phyloP scores from a whole-genome alignment of 2,888 invertebrate species.

The Macrosiphum euphorbiae region DNA sequence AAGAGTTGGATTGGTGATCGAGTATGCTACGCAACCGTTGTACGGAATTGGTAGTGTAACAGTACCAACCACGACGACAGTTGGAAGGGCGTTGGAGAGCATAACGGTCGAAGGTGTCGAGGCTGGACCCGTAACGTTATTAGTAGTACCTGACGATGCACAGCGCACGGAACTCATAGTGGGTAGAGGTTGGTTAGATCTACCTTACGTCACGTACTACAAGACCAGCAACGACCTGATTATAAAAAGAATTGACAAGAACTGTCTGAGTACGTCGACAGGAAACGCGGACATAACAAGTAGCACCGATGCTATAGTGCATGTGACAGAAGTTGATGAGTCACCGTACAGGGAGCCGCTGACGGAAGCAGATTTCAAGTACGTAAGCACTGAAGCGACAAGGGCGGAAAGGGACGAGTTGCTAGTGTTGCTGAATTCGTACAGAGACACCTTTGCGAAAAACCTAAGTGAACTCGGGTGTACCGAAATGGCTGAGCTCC shows the following conservation, averaged over 20 bases:
- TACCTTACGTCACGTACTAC: neutral
- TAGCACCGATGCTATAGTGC: neutral
- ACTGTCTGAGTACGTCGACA: neutral
- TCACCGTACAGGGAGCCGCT: neutral
- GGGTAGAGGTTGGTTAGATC: neutral
- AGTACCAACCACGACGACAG: neutral
- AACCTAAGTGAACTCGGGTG: too few species aligned
- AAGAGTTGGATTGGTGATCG: too few species aligned
- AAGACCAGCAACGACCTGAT: neutral
- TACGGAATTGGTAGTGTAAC: neutral
- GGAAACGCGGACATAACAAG: neutral
- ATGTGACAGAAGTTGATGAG: neutral
- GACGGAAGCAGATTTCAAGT: neutral
- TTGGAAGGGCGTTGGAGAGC: neutral
- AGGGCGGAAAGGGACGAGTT: neutral
- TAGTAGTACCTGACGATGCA: neutral
- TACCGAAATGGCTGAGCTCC: too few species aligned
- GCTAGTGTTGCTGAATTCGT: neutral
- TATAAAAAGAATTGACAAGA: neutral
- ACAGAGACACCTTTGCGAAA: too few species aligned
- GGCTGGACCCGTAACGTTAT: neutral
- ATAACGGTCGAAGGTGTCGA: neutral
- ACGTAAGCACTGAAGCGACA: neutral
- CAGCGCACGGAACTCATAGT: neutral
- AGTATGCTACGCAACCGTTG: neutral